Evolutionary conservation across 2,797 vertebrate species (phyloP), one percentile per base, ranked within the genome.

Genomic region (Orientallactaga sibirica): DNA sequence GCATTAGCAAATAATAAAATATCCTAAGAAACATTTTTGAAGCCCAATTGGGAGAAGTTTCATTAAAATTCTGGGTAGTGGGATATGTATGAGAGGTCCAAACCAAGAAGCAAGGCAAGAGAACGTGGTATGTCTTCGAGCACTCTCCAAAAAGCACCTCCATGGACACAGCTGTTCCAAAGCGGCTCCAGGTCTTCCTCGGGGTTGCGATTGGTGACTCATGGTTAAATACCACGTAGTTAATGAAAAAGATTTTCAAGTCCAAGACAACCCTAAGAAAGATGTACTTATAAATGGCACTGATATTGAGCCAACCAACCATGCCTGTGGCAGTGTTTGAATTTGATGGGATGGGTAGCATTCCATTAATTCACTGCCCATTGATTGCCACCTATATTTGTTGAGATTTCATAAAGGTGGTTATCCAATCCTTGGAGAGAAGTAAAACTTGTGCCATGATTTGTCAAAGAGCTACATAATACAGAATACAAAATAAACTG

Each of bases 211-310:
- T 78, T 93, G 83, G 89, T 92, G 94, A 86, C 83, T 75, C 81
- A 88, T 90, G 73, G 55, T 93, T 95, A 94, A 96, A 96, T 95
- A 93, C 58, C 93, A 95, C 37, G 70, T 91, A 88, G 77, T 78
- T 95, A 96, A 97, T 95, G 87, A 93, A 96, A 96, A 94, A 74
- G 87, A 95, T 83, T 95, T 95, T 97, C 37, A 91, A 89, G 75
- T 83, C 75, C 88, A 91, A 77, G 80, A 96, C 88, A 95, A 92
- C 88, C 89, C 85, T 75, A 91, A 58, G 68, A 97, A 96, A 76
- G 64, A 89, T 92, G 86, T 94, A 89, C 77, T 94, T 95, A 90
- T 93, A 96, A 97, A 94, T 87, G 85, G 58, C 75, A 82, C 71
- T 93, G 74, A 84, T 96, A 91, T 91, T 96, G 92, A 96, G 80